phyloP scores from a whole-genome alignment of 1,140 invertebrate genomes.

The Lithobius niger region DNA sequence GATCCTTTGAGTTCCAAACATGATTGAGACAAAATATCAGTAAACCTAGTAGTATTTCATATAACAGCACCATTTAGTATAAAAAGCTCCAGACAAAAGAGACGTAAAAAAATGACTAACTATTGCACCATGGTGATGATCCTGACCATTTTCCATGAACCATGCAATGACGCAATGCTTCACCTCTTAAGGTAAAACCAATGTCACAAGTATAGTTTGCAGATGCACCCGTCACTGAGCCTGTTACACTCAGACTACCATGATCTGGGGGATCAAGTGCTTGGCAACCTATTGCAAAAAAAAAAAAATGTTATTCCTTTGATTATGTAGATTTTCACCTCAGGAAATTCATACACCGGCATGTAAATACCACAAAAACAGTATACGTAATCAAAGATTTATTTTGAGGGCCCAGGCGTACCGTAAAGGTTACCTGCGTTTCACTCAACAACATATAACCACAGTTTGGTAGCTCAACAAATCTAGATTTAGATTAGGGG shows the following conservation, averaged over 20 bases:
- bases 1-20: too few species aligned
- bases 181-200: constrained; percentile 28
- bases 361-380: too few species aligned
- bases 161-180: constrained; percentile 23
- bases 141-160: constrained; percentile 32
- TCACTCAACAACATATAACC: too few species aligned
- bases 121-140: constrained; percentile 27
- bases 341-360: too few species aligned
- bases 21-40: too few species aligned
- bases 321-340: background rate
- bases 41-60: too few species aligned
- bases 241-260: constrained; percentile 29
- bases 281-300: constrained; percentile 33
- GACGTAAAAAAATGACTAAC: constrained; percentile 32
- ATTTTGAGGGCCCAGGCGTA: too few species aligned
- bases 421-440: too few species aligned
- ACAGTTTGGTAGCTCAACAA: too few species aligned
- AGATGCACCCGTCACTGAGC: constrained; percentile 23
- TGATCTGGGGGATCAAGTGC: constrained; percentile 30
- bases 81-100: background rate
- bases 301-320: constrained; percentile 9
- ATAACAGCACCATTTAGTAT: too few species aligned
- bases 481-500: too few species aligned
- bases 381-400: too few species aligned
- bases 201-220: constrained; percentile 30